Conservation (phyloP, 2,113 vertebrate species). For the Grus americana region DNA sequence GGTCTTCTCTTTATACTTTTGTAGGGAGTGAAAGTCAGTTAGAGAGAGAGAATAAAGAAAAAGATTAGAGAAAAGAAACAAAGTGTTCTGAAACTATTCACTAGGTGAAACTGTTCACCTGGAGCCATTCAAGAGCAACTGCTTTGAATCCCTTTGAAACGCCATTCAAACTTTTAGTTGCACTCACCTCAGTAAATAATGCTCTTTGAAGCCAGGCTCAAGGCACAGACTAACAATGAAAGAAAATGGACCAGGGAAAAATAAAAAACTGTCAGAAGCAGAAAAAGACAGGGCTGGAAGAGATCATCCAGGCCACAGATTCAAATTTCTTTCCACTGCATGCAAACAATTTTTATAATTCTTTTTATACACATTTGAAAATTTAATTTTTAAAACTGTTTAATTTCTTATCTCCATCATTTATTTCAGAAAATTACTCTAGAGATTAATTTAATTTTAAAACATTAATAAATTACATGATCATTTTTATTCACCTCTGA, state of each 20-base stretch:
- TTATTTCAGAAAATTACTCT: neutral
- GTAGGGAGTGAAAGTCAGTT: neutral
- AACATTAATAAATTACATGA: no score
- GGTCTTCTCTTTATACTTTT: neutral
- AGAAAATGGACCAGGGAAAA: neutral
- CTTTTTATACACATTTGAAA: neutral
- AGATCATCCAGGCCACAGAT: neutral
- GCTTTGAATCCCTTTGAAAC: conserved; percentile 25
- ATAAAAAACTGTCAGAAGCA: neutral
- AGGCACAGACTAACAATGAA: neutral
- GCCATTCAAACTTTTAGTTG: conserved; percentile 14
- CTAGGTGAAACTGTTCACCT: conserved; percentile 9
- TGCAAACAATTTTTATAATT: neutral
- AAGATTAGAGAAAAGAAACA: neutral
- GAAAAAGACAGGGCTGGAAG: neutral
- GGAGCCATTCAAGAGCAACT: neutral
- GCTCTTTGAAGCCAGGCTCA: neutral
- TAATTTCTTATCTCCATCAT: neutral
- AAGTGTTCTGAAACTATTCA: neutral
- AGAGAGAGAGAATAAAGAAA: neutral
- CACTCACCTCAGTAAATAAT: conserved; percentile 8
- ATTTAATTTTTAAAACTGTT: neutral
- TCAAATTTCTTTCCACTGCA: neutral
- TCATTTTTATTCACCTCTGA: neutral
- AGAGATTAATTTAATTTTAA: neutral